Conservation (phyloP, 2,888 invertebrate species). For the Sesia bembeciformis region DNA sequence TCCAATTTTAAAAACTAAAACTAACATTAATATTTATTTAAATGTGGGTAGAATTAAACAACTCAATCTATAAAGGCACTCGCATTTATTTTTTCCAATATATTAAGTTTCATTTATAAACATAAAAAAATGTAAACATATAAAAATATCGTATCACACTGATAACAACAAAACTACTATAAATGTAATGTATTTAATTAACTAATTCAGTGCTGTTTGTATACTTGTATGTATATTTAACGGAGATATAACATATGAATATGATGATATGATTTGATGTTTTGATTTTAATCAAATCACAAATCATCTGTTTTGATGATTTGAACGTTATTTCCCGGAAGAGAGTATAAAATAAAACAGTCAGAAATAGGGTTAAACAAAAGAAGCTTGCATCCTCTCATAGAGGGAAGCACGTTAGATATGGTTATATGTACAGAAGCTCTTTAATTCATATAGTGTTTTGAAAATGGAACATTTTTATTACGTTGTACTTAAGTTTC, state of each 20-base stretch:
- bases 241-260: neutral
- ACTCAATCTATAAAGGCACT: conserved; percentile 41
- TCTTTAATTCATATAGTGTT: too few relatives aligned
- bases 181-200: neutral
- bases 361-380: too few relatives aligned
- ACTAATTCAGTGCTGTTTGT: neutral
- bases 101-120: conserved; percentile 63
- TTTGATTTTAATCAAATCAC: neutral
- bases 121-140: conserved; percentile 48
- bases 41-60: conserved; percentile 22
- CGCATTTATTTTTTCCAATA: conserved; percentile 57
- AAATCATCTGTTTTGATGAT: too few relatives aligned
- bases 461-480: too few relatives aligned
- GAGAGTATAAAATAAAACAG: too few relatives aligned
- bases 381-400: too few relatives aligned
- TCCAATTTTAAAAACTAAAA: too few relatives aligned
- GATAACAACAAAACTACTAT: conserved; percentile 34
- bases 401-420: too few relatives aligned
- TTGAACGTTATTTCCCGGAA: too few relatives aligned
- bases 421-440: too few relatives aligned
- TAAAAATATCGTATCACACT: conserved; percentile 58
- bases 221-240: neutral
- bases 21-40: too few relatives aligned
- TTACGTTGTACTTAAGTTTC: too few relatives aligned
- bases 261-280: neutral